These are phyloP conservation scores for Drosophila malerkotliana DNA, from an alignment of 1,140 invertebrate genomes.

Conservation along the genomic window DNA sequence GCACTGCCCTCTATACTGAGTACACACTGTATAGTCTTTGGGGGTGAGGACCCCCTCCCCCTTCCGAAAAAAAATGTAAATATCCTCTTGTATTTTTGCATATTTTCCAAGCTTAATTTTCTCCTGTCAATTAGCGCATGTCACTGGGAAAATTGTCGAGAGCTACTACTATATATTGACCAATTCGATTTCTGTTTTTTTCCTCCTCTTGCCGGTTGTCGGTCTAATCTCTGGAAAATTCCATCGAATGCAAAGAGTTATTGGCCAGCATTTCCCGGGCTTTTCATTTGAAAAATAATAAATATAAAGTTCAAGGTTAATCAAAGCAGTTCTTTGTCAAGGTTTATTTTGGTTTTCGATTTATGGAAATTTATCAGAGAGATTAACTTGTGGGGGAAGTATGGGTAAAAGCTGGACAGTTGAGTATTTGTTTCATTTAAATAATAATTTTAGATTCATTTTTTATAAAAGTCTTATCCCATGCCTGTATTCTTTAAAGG, in stretches of 20 bases:
- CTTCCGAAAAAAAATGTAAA: neutral
- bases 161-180: neutral
- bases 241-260: neutral
- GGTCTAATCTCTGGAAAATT: neutral
- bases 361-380: too few relatives aligned
- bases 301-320: neutral
- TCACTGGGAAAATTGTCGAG: constrained; percentile 2
- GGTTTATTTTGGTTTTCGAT: too few relatives aligned
- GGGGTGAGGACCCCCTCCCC: too few relatives aligned
- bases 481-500: too few relatives aligned
- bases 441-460: too few relatives aligned
- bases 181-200: neutral
- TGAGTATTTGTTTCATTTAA: too few relatives aligned
- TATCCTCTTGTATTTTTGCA: neutral
- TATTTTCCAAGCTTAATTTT: constrained; percentile 4
- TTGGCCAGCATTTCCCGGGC: neutral
- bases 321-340: too few relatives aligned
- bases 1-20: neutral
- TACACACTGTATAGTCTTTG: neutral
- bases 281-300: neutral
- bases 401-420: too few relatives aligned
- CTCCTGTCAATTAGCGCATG: constrained; percentile 5
- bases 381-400: too few relatives aligned
- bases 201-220: neutral
- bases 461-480: too few relatives aligned